phyloP scores from a whole-genome alignment of 2,888 invertebrate genomes.

The Pseudanteris insignis region DNA sequence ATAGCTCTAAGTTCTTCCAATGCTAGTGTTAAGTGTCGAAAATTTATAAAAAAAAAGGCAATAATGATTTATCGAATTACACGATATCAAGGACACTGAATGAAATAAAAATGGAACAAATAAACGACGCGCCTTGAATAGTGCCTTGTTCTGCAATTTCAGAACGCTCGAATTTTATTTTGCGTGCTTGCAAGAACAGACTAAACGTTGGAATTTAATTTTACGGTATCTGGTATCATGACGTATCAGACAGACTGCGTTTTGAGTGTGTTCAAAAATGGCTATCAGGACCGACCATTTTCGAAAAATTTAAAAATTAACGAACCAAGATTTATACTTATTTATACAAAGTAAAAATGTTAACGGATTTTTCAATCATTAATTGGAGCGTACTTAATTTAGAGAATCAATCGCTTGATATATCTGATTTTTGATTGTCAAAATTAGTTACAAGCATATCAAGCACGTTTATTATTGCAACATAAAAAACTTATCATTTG shows the following conservation, averaged over 20 bases:
- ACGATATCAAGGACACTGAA: background rate
- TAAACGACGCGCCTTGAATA: background rate
- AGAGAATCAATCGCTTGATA: too few species aligned
- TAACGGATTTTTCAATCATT: too few species aligned
- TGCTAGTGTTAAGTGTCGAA: constrained; percentile 14
- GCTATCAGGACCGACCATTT: background rate
- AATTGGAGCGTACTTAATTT: too few species aligned
- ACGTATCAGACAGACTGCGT: constrained; percentile 56
- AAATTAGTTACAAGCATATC: too few species aligned
- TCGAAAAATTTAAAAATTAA: too few species aligned
- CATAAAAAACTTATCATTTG: too few species aligned
- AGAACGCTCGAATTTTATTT: constrained; percentile 6
- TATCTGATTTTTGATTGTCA: too few species aligned
- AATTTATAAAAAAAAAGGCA: background rate
- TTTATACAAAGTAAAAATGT: too few species aligned
- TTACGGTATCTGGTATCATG: constrained; percentile 57
- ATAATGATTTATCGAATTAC: background rate
- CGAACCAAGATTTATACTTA: too few species aligned
- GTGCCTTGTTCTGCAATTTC: constrained; percentile 11
- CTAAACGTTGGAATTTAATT: constrained; percentile 4
- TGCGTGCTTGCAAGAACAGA: background rate
- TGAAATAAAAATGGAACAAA: background rate
- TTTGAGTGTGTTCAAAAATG: constrained; percentile 29
- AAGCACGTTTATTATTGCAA: too few species aligned
- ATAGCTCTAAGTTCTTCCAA: constrained; percentile 43